These are phyloP conservation scores for Blennius ocellaris DNA, from an alignment of 2,113 vertebrate species.

Conservation along the genomic window DNA sequence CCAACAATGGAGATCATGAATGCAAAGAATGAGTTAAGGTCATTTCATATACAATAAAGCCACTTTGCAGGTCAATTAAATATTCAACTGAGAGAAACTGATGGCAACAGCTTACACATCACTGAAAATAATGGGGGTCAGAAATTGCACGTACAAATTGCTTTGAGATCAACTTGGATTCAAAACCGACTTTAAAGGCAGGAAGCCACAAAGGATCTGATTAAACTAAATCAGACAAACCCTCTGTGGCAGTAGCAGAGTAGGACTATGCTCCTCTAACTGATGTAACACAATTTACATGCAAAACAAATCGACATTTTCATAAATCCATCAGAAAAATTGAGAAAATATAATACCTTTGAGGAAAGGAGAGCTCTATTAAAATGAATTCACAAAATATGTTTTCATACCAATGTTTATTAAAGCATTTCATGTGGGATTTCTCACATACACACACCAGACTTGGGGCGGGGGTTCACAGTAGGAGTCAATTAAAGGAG, in stretches of 20 bases:
- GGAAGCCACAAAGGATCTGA: not conserved
- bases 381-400: conserved; percentile 12
- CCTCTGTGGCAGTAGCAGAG: not conserved
- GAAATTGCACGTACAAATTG: not conserved
- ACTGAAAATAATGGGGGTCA: not conserved
- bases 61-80: too few relatives aligned
- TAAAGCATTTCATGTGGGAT: conserved; percentile 26
- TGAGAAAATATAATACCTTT: not conserved
- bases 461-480: conserved; percentile 39
- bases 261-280: not conserved
- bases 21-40: too few relatives aligned
- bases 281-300: not conserved
- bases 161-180: not conserved
- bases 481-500: conserved; percentile 74
- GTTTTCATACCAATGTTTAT: conserved; percentile 50
- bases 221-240: conserved; percentile 2
- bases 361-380: not conserved
- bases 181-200: conserved; percentile 11
- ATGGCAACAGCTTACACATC: too few relatives aligned
- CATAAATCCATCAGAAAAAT: not conserved
- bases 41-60: too few relatives aligned
- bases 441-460: conserved; percentile 21
- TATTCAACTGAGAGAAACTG: too few relatives aligned
- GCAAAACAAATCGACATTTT: too few relatives aligned
- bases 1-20: too few relatives aligned